Percentiles rank a stretch among this genome's conserved stretches.
Evolutionary conservation across 2,797 vertebrate species (phyloP).

Genomic region (Brachymystax lenok): DNA sequence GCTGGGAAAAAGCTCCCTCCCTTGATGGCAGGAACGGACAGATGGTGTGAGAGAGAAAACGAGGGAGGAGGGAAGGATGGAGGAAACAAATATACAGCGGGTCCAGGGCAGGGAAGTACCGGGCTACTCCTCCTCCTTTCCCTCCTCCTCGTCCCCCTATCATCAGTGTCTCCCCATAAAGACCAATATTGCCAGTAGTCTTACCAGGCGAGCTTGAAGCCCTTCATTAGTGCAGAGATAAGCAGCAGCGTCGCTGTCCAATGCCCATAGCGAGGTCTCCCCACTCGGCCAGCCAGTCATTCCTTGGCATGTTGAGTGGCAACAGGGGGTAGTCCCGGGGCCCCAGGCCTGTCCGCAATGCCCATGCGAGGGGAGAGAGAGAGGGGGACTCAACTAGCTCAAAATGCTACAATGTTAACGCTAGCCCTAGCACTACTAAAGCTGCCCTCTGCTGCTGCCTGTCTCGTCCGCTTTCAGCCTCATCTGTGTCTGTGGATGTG

Average conservation of each 20-base stretch:
- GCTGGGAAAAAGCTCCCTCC: background rate
- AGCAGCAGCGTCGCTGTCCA: conserved; percentile 58
- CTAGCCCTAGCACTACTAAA: conserved; percentile 9
- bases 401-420: conserved; percentile 13
- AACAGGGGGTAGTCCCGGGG: conserved; percentile 50
- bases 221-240: conserved; percentile 85
- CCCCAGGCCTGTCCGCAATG: conserved; percentile 40
- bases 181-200: conserved; percentile 21
- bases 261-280: conserved; percentile 73
- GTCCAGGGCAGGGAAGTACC: background rate
- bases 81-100: background rate
- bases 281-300: conserved; percentile 67
- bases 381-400: background rate
- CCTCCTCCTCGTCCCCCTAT: background rate
- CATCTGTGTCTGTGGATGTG: conserved; percentile 22
- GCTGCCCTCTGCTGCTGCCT: conserved; percentile 13
- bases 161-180: background rate
- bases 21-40: background rate
- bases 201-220: conserved; percentile 93
- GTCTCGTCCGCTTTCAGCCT: conserved; percentile 13
- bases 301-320: conserved; percentile 75
- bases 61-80: background rate
- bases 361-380: conserved; percentile 47
- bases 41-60: background rate
- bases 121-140: background rate